These are phyloP conservation scores for Drosophila bifasciata DNA, from an alignment of 1,140 invertebrate genomes.

Conservation along the genomic window DNA sequence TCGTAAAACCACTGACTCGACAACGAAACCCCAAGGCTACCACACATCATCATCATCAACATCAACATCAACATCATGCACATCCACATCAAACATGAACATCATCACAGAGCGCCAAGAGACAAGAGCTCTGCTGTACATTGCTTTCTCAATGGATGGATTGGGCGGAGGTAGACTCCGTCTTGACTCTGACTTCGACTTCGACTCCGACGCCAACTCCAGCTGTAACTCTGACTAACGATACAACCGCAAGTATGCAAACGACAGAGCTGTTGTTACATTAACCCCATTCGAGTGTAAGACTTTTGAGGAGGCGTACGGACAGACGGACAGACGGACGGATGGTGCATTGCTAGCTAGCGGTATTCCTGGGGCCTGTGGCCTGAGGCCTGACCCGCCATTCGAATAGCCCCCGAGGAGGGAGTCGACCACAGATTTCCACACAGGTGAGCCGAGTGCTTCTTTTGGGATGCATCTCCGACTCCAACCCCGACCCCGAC, in stretches of 20 bases:
- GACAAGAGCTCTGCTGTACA: conserved; percentile 9
- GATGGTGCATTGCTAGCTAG: conserved; percentile 16
- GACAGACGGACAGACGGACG: background rate
- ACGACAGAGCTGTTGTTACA: conserved; percentile 46
- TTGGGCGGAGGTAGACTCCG: conserved; percentile 1
- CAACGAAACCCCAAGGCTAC: conserved; percentile 40
- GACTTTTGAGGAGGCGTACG: conserved; percentile 12
- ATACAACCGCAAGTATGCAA: conserved; percentile 56
- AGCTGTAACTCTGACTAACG: conserved; percentile 32
- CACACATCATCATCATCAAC: conserved; percentile 28
- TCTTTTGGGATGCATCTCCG: too few relatives aligned
- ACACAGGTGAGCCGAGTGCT: background rate
- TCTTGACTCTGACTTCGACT: conserved; percentile 2
- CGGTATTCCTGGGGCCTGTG: conserved; percentile 46
- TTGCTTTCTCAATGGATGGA: conserved; percentile 22
- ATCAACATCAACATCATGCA: conserved; percentile 27
- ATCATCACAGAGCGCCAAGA: too few relatives aligned
- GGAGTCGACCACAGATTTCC: conserved; percentile 21
- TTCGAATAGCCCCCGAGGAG: background rate
- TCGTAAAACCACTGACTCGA: conserved; percentile 44
- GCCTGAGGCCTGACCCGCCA: conserved; percentile 13
- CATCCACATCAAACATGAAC: conserved; percentile 1
- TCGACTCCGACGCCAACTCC: conserved; percentile 3
- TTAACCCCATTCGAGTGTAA: conserved; percentile 48
- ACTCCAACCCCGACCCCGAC: conserved; percentile 9